Base-by-base conservation (phyloP, 2,888 invertebrate genomes). In the Drosophila mimica region DNA sequence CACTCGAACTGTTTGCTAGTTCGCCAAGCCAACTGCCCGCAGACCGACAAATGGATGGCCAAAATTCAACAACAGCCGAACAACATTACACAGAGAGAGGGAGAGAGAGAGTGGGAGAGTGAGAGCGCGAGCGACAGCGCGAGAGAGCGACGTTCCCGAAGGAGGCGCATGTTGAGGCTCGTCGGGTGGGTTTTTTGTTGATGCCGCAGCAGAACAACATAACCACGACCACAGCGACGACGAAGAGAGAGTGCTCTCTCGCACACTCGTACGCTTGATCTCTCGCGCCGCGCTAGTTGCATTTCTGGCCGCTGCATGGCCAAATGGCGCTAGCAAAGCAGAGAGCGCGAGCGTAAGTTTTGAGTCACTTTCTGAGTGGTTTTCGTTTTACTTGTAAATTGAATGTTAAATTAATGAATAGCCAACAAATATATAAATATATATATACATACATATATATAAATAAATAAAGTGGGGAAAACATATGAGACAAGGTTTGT, bases 1-100 rank as follows among this genome's bases (percentile, higher is more conserved):
- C 91, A 93, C 93, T 93, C 92, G 91, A 92, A 93, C 92, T 93
- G 92, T 66, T 74, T 61, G 51, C 20, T 62, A n/a, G 31, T 62
- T 63, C 56, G 74, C 20, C 17, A 38, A 58, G 17, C 58, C 62
- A 60, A 74, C 57, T 52, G 64, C 43, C 34, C 38, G 60, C 57
- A 34, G 77, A 52, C 81, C 58, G 59, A 65, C 48, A 59, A 46
- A 46, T 15, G 46, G 7, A 25, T 46, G 8, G 53, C 65, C 66
- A 56, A 46, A 28, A 52, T 59, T 38, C 54, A 65, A 57, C 46
- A 57, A 68, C 36, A 64, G 65, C 46, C 64, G 72, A 49, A 62
- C 20, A 17, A 57, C 38, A 33, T 7, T n/a, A 28, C 54, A 43
- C 20, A 31, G 57, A 38, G 61, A 59, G 56, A 30, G 65, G 49